phyloP scores from a whole-genome alignment of 1,140 invertebrate species.

The Potamilus streckersoni region DNA sequence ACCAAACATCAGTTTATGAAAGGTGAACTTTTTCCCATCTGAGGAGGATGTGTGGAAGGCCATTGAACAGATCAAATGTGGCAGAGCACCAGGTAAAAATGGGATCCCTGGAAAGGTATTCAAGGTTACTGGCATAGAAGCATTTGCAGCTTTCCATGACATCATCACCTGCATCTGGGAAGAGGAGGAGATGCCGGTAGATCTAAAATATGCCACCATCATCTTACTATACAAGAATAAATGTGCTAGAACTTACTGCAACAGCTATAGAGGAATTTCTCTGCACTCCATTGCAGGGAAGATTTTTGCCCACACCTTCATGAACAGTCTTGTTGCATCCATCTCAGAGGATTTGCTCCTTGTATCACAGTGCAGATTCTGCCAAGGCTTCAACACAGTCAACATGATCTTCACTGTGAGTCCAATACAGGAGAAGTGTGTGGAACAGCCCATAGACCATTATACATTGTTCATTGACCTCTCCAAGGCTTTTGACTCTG shows the following conservation, averaged over 20 bases:
- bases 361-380: no score
- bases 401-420: no score
- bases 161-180: constrained; percentile 12
- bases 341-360: no score
- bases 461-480: no score
- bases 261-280: constrained; percentile 34
- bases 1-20: no score
- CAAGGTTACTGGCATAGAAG: no score
- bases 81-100: constrained; percentile 17
- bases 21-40: not conserved
- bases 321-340: no score
- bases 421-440: no score
- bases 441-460: no score
- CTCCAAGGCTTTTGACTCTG: no score
- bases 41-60: not conserved
- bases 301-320: constrained; percentile 8
- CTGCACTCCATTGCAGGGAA: constrained; percentile 21
- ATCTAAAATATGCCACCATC: constrained; percentile 27
- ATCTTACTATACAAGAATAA: constrained; percentile 34
- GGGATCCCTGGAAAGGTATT: constrained; percentile 12
- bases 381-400: no score
- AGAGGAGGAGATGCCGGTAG: constrained; percentile 18
- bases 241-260: constrained; percentile 19
- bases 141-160: no score
- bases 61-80: not conserved